Conservation (phyloP, 2,113 vertebrate species). For the Lepus timidus region DNA sequence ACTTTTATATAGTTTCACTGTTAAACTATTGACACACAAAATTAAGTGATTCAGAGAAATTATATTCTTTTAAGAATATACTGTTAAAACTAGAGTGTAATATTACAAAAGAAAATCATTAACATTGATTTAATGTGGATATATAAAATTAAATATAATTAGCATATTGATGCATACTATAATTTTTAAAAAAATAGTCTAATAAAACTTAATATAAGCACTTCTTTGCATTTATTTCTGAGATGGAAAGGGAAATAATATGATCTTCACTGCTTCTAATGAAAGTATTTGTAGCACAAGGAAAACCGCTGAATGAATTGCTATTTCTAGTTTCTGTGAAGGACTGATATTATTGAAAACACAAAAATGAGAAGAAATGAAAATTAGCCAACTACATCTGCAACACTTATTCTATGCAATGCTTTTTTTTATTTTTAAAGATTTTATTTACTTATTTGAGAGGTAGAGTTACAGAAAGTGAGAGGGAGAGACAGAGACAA, state of each 20-base stretch:
- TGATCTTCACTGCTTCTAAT: background rate
- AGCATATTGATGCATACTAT: background rate
- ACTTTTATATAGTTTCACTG: conserved; percentile 14
- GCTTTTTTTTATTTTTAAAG: background rate
- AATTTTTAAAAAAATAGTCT: conserved; percentile 1
- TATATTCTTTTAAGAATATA: background rate
- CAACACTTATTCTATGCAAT: background rate
- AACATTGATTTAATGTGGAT: conserved; percentile 5
- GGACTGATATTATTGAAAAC: conserved; percentile 37
- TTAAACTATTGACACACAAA: background rate
- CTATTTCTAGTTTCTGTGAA: conserved; percentile 33
- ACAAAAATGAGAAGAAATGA: conserved; percentile 18
- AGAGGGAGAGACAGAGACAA: too few species aligned
- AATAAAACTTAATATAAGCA: conserved; percentile 15
- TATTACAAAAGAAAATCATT: conserved; percentile 5
- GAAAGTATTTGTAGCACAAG: conserved; percentile 11
- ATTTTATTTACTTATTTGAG: too few species aligned
- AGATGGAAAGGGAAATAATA: background rate
- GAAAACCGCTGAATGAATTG: conserved; percentile 5
- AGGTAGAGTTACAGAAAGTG: too few species aligned
- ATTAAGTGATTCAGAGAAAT: background rate
- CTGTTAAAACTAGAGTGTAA: background rate
- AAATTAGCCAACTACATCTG: background rate
- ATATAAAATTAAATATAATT: background rate
- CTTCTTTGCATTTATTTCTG: background rate